A percentile compares a stretch with the other conserved stretches of the same genome.
These are phyloP conservation scores for Philaethria dido DNA, from an alignment of 2,888 invertebrate genomes.

Conservation along the genomic window DNA sequence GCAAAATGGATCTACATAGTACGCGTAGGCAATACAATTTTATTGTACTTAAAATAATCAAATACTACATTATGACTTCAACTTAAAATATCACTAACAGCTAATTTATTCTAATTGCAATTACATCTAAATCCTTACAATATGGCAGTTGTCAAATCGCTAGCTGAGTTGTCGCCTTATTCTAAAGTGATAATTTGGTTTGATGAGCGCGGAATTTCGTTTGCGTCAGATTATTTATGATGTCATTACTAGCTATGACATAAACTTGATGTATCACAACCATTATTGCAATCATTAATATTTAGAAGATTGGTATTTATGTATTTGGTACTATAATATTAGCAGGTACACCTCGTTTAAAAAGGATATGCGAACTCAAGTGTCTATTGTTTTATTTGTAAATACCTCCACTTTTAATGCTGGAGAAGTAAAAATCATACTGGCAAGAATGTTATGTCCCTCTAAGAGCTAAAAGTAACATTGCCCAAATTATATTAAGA, in stretches of 20 bases:
- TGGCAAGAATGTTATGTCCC: slow-evolving; percentile 3
- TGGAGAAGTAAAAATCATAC: neutral
- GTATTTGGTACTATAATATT: slow-evolving; percentile 74
- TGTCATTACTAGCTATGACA: slow-evolving; percentile 62
- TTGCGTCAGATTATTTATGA: slow-evolving; percentile 52
- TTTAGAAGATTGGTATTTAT: slow-evolving; percentile 51
- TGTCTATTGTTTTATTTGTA: neutral
- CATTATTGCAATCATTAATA: slow-evolving; percentile 74
- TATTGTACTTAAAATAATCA: slow-evolving; percentile 75
- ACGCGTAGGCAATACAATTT: slow-evolving; percentile 47
- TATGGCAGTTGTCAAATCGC: slow-evolving; percentile 83
- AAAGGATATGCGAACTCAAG: slow-evolving; percentile 50
- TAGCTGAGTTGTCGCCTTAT: slow-evolving; percentile 76
- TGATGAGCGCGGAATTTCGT: slow-evolving; percentile 63
- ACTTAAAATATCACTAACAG: slow-evolving; percentile 66
- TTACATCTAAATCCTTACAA: slow-evolving; percentile 76
- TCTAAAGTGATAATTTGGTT: slow-evolving; percentile 64
- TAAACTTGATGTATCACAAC: slow-evolving; percentile 77
- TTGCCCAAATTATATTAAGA: neutral
- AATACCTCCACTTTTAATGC: neutral
- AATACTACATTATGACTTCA: slow-evolving; percentile 83
- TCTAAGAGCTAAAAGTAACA: neutral
- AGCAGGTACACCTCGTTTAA: slow-evolving; percentile 69
- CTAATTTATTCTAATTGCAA: slow-evolving; percentile 61
- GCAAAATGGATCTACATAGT: slow-evolving; percentile 28